These are phyloP conservation scores for Cephonodes hylas DNA, from an alignment of 2,888 invertebrate genomes.

Conservation along the genomic window DNA sequence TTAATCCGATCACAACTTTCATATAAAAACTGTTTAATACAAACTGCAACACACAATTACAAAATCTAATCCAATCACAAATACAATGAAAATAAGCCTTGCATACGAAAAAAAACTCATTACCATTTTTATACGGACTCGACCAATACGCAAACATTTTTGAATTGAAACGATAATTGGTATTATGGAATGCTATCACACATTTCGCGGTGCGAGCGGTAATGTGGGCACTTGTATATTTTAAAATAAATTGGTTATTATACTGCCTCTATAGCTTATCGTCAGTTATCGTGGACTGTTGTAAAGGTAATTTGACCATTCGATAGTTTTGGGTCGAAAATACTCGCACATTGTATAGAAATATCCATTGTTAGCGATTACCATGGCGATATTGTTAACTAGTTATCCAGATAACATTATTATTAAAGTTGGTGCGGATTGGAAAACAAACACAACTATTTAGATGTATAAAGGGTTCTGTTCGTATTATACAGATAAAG, in stretches of 20 bases:
- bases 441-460: constrained; percentile 21
- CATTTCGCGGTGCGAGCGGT: constrained; percentile 26
- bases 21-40: neutral
- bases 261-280: constrained; percentile 46
- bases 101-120: neutral
- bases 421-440: constrained; percentile 31
- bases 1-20: neutral
- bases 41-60: neutral
- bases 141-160: constrained; percentile 12
- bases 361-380: constrained; percentile 38
- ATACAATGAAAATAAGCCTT: neutral
- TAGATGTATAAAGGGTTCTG: constrained; percentile 7
- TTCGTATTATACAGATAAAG: constrained; percentile 12
- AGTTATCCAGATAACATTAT: constrained; percentile 36
- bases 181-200: constrained; percentile 15
- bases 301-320: constrained; percentile 55
- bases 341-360: constrained; percentile 30
- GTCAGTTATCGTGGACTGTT: constrained; percentile 45
- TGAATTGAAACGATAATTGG: constrained; percentile 16
- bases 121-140: constrained; percentile 9
- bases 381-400: constrained; percentile 35
- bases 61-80: neutral
- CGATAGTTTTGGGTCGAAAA: constrained; percentile 51
- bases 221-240: constrained; percentile 45
- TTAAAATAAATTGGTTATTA: constrained; percentile 54